Percentiles rank a stretch among this genome's conserved stretches.
Evolutionary conservation across 2,113 vertebrate species (phyloP).

Genomic region (Brachypodius melanocephalos): DNA sequence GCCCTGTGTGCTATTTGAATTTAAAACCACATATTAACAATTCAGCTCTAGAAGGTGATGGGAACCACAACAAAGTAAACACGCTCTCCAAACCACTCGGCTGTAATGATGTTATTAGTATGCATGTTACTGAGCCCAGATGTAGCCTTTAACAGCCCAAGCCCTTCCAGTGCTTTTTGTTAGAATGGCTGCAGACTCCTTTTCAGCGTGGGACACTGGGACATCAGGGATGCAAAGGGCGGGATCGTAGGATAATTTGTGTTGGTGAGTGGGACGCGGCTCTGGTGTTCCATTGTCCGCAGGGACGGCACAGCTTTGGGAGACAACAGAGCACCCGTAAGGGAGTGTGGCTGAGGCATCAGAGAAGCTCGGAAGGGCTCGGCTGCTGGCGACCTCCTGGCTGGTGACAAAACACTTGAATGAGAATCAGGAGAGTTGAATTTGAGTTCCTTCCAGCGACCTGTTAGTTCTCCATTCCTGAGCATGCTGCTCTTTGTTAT

Average conservation of each 20-base stretch:
- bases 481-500: background rate
- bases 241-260: conserved; percentile 76
- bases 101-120: conserved; percentile 95
- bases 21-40: conserved; percentile 88
- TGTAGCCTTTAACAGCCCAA: conserved; percentile 92
- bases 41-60: conserved; percentile 88
- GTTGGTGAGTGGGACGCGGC: conserved; percentile 81
- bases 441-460: background rate
- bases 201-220: conserved; percentile 78
- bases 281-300: conserved; percentile 72
- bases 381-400: conserved; percentile 22
- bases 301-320: conserved; percentile 69
- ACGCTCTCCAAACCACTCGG: conserved; percentile 86
- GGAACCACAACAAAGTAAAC: conserved; percentile 91
- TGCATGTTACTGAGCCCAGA: conserved; percentile 93
- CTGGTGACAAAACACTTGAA: conserved; percentile 21
- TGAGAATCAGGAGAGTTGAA: background rate
- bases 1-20: conserved; percentile 91
- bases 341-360: conserved; percentile 1
- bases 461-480: background rate
- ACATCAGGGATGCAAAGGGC: conserved; percentile 69
- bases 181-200: conserved; percentile 84
- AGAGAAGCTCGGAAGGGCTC: conserved; percentile 3
- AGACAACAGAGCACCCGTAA: conserved; percentile 69
- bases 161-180: conserved; percentile 84